Percentiles rank a stretch among this genome's conserved stretches.
Evolutionary conservation across 2,888 invertebrate species (phyloP).

Genomic region (Pterostichus niger): DNA sequence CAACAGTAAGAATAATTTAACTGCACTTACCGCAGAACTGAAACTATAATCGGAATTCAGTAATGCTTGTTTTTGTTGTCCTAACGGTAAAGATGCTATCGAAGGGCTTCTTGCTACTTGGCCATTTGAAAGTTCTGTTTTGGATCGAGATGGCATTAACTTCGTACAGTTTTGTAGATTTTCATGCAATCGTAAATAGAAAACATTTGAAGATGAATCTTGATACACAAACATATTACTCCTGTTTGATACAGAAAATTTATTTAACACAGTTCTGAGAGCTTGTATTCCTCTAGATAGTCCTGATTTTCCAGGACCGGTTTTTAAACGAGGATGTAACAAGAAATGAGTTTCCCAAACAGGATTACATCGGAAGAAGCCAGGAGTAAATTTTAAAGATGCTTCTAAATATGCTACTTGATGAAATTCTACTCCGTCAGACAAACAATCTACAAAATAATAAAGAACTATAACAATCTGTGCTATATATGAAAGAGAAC

Average conservation of each 20-base stretch:
- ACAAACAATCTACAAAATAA: conserved; percentile 70
- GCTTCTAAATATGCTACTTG: conserved; percentile 75
- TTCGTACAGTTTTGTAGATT: conserved; percentile 73
- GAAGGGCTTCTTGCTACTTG: conserved; percentile 79
- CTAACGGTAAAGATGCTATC: conserved; percentile 77
- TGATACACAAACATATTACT: conserved; percentile 89
- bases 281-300: conserved; percentile 83
- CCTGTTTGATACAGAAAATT: conserved; percentile 85
- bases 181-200: conserved; percentile 79
- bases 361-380: conserved; percentile 86
- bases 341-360: conserved; percentile 85
- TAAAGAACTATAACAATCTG: too few relatives aligned
- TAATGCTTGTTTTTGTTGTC: conserved; percentile 73
- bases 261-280: conserved; percentile 82
- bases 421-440: conserved; percentile 73
- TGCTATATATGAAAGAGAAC: too few relatives aligned
- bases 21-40: conserved; percentile 72
- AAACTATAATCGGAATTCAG: conserved; percentile 73
- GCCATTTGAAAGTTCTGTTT: conserved; percentile 74
- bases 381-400: conserved; percentile 80
- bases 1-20: conserved; percentile 14
- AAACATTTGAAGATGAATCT: conserved; percentile 82
- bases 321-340: conserved; percentile 85
- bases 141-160: conserved; percentile 71
- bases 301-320: conserved; percentile 81